A percentile compares a stretch with the other conserved stretches of the same genome.
These are phyloP conservation scores for Rhipidura dahli DNA, from an alignment of 2,113 vertebrate genomes.

Conservation along the genomic window DNA sequence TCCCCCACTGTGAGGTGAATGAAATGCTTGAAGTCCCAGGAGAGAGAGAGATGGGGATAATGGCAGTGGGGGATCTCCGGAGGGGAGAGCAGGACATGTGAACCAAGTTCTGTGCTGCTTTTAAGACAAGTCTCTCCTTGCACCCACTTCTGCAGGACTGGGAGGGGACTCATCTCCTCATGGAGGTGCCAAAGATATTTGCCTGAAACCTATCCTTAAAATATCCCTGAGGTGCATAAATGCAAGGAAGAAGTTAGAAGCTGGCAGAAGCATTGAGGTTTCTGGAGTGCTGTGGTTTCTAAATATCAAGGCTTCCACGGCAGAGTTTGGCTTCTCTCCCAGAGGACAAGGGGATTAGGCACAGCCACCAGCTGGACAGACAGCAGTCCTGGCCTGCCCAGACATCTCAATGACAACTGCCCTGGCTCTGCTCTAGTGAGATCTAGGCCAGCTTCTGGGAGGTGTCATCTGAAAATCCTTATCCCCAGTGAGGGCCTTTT, in stretches of 20 bases:
- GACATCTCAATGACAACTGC: neutral
- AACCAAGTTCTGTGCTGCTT: neutral
- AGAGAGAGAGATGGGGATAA: neutral
- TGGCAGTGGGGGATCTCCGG: neutral
- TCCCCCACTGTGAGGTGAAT: rapidly evolving
- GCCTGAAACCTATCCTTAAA: neutral
- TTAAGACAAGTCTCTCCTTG: neutral
- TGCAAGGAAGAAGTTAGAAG: neutral
- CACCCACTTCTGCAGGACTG: neutral
- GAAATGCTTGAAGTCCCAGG: neutral
- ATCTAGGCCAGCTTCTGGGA: neutral
- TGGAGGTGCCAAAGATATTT: neutral
- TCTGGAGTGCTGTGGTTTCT: neutral
- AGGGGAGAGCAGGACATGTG: neutral
- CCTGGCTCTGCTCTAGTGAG: neutral
- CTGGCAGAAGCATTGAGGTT: neutral
- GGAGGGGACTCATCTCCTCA: neutral
- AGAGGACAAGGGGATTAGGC: neutral
- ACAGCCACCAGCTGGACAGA: neutral
- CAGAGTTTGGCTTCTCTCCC: neutral
- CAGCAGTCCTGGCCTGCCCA: neutral
- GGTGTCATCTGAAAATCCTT: neutral
- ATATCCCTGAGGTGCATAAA: neutral
- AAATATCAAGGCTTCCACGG: neutral
- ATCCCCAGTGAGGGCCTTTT: neutral